Evolutionary conservation across 2,888 invertebrate genomes (phyloP), one percentile per base, ranked within the genome.

Genomic region (Heliconius erato): DNA sequence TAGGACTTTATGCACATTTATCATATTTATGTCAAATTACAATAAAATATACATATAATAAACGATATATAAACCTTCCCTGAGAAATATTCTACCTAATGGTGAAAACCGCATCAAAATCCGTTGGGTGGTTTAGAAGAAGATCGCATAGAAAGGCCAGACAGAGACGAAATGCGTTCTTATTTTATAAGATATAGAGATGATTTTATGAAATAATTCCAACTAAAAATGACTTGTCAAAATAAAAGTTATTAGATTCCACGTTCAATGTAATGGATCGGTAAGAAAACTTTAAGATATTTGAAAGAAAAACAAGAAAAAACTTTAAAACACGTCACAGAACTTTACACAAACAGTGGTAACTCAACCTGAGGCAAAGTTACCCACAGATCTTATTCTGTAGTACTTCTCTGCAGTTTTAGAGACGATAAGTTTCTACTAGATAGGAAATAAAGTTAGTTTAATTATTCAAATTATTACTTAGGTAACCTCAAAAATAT

Each of bases 341-440:
- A 76, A 76, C 76, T 80, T 80, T 76, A 59, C 40, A 54, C 80
- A 68, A 80, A 76, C 69, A 69, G 26, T 76, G 74, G 35, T 74
- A 67, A 74, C 65, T 80, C 68, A 68, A 68, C 76, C 35, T 54
- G 68, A 54, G 59, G 68, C 59, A 68, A 80, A 80, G 74, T 76
- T 76, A 76, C 26, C 76, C 80, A 76, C 80, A 80, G 68, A 74
- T 54, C 68, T 54, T 63, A 35, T 76, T 76, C 63, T 59, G 74
- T 7, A n/a, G 32, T 74, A 76, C 74, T 76, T 49, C 76, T 59
- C 12, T 23, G 74, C 28, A 28, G 28, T 68, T 49, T 76, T 76
- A 74, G 49, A 54, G 74, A 80, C 40, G 54, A 26, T 40, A 23
- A 80, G 76, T 76, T 80, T 28, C 9, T 69, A 80, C 59, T 76